These are phyloP conservation scores for Beris morrisii DNA, from an alignment of 2,888 invertebrate species.

Conservation along the genomic window DNA sequence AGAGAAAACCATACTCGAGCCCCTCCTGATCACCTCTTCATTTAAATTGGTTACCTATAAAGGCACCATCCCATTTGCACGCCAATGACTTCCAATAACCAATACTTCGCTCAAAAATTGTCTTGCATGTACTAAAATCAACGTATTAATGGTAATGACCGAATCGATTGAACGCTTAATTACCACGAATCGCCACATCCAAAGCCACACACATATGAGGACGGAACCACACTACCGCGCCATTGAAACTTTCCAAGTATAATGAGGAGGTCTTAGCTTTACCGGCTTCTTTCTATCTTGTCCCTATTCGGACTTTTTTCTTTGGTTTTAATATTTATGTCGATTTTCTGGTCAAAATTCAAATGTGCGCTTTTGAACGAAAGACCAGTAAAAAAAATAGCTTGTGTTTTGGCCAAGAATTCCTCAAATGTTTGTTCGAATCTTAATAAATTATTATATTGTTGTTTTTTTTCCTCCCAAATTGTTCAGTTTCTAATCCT, in stretches of 20 bases:
- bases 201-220: neutral
- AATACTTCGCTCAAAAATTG: neutral
- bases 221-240: neutral
- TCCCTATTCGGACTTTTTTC: neutral
- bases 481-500: no score
- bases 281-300: neutral
- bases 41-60: constrained; percentile 18
- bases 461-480: no score
- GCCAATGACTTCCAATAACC: neutral
- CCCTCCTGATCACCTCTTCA: constrained; percentile 5
- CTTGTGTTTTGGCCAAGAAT: no score
- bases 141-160: constrained; percentile 37
- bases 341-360: neutral
- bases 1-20: neutral
- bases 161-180: constrained; percentile 37
- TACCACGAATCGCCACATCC: constrained; percentile 25
- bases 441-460: no score
- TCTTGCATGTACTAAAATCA: constrained; percentile 28
- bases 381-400: no score
- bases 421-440: no score
- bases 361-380: no score
- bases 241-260: neutral
- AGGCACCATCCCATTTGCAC: constrained; percentile 9
- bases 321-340: neutral
- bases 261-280: neutral